Base-by-base conservation (phyloP, 2,888 invertebrate genomes). In the Eutolmus rufibarbis region DNA sequence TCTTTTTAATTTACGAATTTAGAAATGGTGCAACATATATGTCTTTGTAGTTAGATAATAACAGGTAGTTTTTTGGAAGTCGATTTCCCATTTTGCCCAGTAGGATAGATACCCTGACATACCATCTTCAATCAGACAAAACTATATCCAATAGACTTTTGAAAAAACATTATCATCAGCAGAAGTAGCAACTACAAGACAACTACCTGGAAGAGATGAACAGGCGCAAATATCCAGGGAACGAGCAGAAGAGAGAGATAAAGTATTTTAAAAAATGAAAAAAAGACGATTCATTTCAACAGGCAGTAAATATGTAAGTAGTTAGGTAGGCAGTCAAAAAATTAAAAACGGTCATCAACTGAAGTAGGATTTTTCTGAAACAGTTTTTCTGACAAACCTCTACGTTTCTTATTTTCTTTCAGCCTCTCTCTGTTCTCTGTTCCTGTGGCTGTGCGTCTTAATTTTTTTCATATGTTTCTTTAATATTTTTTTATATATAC, bases 331-430 rank as follows among this genome's bases (percentile, higher is more conserved):
- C 23, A 43, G 19, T 78, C 37, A 40, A 78, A 78, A 78, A 78
- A 23, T 78, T 37, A 43, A 78, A 78, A 78, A 40, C 78, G 43
- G 43, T 46, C 78, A 78, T 78, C 37, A 76, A n/a, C 76, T 76
- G 19, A 37, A 78, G 78, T 78, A 40, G 78, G 43, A 78, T 23
- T 78, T 66, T 66, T 66, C 23, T 66, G 66, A 28, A 23, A 56
- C 19, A 56, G 57, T 57, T 23, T 57, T 57, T 23, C 57, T 57
- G 57, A 19, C 23, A 23, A 19, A 66, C 66, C 28, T 12, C 14
- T 43, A 46, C 43, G 19, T 46, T 37, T 40, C 19, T 78, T 43
- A n/a, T 19, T 19, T 37, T 40, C 23, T 66, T 66, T 66, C 8
- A 14, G 7, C 56, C 1, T 56, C 16, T 57, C n/a, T 23, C 4